phyloP scores from a whole-genome alignment of 2,888 invertebrate genomes.

The Aphrophora alni region DNA sequence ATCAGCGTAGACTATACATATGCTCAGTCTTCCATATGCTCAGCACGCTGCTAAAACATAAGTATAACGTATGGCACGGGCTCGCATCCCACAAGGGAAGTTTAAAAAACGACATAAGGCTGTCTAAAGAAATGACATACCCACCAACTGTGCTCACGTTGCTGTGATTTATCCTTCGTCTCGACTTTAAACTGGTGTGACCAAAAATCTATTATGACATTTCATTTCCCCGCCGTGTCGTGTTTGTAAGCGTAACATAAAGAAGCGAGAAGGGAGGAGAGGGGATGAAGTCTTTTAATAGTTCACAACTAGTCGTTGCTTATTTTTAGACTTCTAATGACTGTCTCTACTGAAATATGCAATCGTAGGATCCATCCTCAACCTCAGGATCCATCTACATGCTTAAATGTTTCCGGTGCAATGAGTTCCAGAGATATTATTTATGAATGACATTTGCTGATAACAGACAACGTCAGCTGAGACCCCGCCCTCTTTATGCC shows the following conservation, averaged over 20 bases:
- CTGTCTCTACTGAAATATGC: background rate
- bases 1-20: too few species aligned
- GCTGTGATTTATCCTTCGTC: background rate
- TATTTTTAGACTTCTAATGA: background rate
- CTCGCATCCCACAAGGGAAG: background rate
- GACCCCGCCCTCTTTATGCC: too few species aligned
- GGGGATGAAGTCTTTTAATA: background rate
- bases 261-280: background rate
- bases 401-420: background rate
- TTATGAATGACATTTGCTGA: background rate
- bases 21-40: too few species aligned
- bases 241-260: background rate
- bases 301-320: background rate
- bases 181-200: slow-evolving; percentile 4
- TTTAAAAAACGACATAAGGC: background rate
- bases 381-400: background rate
- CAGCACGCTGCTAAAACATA: too few species aligned
- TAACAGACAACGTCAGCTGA: background rate
- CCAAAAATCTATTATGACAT: slow-evolving; percentile 1
- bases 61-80: too few species aligned
- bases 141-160: background rate
- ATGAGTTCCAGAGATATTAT: background rate
- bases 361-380: background rate
- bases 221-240: slow-evolving; percentile 2
- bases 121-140: background rate